Base-by-base conservation (phyloP, 2,888 invertebrate species). In the Coleophora flavipennella region DNA sequence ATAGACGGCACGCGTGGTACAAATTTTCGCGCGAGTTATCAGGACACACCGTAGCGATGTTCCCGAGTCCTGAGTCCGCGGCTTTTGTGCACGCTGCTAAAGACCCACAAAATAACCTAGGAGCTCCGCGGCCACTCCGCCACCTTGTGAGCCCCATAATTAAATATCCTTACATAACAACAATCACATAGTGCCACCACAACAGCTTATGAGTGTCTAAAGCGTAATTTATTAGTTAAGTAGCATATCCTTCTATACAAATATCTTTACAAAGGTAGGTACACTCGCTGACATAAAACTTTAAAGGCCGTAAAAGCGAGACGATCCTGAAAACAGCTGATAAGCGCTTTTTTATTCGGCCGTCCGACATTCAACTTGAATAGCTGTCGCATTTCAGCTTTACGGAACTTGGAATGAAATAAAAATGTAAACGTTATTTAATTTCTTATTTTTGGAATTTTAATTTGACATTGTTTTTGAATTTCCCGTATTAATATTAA, bases 291-390 rank as follows among this genome's bases (percentile, higher is more conserved):
- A 52, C 69, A 67, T 79, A 76, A 78, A 80, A 78, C 62, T 77
- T 78, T 75, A 80, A 78, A 76, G 74, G 67, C 70, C 68, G 71
- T 80, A 74, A 78, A 77, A 70, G 55, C 45, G 50, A 57, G 62
- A 61, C 64, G 67, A 65, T 67, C 65, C 64, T 56, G 61, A 63
- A 73, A 20, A 72, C 66, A 67, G 68, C 69, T 74, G 79, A 79
- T 79, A 78, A 78, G 76, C 71, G 64, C 66, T 68, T 77, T 78
- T 80, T 77, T 76, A 74, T 71, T 72, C 64, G 59, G 67, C 65
- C 67, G 67, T 61, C 64, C 62, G 49, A 50, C 55, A 48, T 57
- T 33, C 26, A 31, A 26, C 39, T 20, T 20, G 20, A 20, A 20
- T 4, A 20, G 20, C 20, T 6, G 29, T 53, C 53, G 50, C 50